Base-by-base conservation (phyloP, 2,113 vertebrate genomes). In the Eira barbara region DNA sequence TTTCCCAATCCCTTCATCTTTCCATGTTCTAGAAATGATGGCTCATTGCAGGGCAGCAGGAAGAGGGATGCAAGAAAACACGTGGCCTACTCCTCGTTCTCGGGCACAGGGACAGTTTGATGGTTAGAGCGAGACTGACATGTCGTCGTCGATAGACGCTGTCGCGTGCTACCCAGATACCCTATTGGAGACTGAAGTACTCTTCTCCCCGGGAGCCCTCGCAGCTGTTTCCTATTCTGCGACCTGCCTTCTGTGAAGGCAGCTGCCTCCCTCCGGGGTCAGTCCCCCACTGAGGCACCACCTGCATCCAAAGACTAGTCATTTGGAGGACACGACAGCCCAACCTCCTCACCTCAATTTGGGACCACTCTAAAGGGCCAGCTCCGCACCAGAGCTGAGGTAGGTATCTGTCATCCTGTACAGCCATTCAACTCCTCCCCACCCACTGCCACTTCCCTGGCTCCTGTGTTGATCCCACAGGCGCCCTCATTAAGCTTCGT, bases 21-120 rank as follows among this genome's bases (percentile, higher is more conserved):
- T 69, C 69, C 85, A 47, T 92, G 42, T 89, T 90, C 49, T 90
- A 95, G 89, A 97, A 93, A 89, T 63, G n/a, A 45, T 18, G 34
- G 14, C 52, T 87, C 52, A 91, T 89, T 83, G 21, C n/a, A 94
- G 21, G 71, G 17, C 27, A 84, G 31, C 34, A 93, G 84, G 11
- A 42, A 67, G 59, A 92, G 42, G 42, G 92, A 84, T 27, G 29
- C 21, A 47, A 84, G 82, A 85, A 88, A 17, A 61, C 18, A 52
- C 55, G 31, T 12, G 52, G 25, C 8, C 25, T 52, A 4, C 45
- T 61, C 57, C 12, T 63, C 27, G 74, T 59, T 94, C 55, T 91
- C 45, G 78, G 59, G 63, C 42, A 69, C 57, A 65, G 21, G 59
- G 49, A 93, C 3, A 14, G 59, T 29, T 31, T 85, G 7, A 82